These are phyloP conservation scores for Beroe forskalii DNA, from an alignment of 37 sponge, comb jelly and placozoan species.

Conservation along the genomic window DNA sequence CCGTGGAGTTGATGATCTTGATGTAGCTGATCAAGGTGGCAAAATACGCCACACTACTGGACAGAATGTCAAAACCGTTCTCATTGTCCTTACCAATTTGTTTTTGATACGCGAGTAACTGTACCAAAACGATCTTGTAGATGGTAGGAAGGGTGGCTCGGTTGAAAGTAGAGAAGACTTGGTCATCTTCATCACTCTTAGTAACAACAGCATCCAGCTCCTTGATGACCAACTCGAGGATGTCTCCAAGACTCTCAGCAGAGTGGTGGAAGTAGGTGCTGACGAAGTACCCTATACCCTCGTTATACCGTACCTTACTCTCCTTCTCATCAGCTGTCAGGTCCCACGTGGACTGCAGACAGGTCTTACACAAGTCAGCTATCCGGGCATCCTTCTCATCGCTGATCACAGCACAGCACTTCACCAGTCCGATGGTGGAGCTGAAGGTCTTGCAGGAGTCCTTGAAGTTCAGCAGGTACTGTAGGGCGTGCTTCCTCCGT, in stretches of 20 bases:
- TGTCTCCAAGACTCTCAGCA: not conserved
- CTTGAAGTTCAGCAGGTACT: constrained; percentile 29
- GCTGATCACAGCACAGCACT: constrained; percentile 22
- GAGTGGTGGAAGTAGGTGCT: not conserved
- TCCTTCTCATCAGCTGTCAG: constrained; percentile 24
- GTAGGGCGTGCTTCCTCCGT: constrained; percentile 12
- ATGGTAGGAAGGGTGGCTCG: constrained; percentile 22
- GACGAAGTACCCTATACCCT: constrained; percentile 24
- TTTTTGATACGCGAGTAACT: constrained; percentile 4
- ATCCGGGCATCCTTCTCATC: not conserved
- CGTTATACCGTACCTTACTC: not conserved
- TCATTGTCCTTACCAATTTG: not conserved
- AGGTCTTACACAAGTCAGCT: not conserved
- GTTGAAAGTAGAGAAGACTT: not conserved
- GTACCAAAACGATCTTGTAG: constrained; percentile 1
- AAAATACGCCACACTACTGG: not conserved
- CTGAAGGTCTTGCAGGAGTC: not conserved
- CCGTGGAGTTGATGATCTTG: constrained; percentile 44
- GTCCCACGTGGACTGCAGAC: constrained; percentile 34
- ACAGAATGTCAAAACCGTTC: not conserved
- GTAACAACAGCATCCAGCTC: constrained; percentile 13
- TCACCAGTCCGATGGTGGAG: not conserved
- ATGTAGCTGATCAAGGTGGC: constrained; percentile 39
- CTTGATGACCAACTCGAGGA: not conserved
- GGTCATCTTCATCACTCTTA: not conserved